Percentiles rank a stretch among this genome's conserved stretches.
phyloP scores from a whole-genome alignment of 2,888 invertebrate genomes.

The Cecidostiba fungosa region DNA sequence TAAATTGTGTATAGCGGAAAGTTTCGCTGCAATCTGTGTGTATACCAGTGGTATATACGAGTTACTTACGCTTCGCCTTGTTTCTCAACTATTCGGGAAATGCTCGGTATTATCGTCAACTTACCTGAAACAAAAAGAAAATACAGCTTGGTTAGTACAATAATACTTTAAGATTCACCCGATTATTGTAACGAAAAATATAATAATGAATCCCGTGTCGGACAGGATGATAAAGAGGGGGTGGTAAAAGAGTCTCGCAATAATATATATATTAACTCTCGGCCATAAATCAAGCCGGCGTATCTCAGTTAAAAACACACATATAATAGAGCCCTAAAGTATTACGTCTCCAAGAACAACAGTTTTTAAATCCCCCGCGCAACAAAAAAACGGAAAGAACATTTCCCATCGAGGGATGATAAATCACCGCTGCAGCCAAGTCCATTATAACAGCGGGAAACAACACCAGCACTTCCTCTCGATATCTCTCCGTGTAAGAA shows the following conservation, averaged over 20 bases:
- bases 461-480: not conserved
- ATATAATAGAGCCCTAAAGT: slow-evolving; percentile 1
- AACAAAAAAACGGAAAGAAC: not conserved
- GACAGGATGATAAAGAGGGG: not conserved
- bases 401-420: slow-evolving; percentile 5
- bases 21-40: too few relatives aligned
- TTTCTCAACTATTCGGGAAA: not conserved
- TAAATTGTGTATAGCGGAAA: not conserved
- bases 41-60: too few relatives aligned
- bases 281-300: slow-evolving; percentile 1
- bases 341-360: not conserved
- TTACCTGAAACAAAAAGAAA: slow-evolving; percentile 59
- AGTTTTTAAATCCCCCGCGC: not conserved
- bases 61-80: not conserved
- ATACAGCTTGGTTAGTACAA: not conserved
- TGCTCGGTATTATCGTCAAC: not conserved
- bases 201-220: not conserved
- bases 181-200: not conserved
- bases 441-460: not conserved
- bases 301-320: not conserved
- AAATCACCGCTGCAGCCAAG: not conserved
- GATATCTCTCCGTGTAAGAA: not conserved
- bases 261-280: not conserved
- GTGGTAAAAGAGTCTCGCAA: not conserved
- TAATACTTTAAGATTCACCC: not conserved